Percentiles rank a stretch among this genome's conserved stretches.
phyloP scores from a whole-genome alignment of 2,888 invertebrate species.

The Diaprepes abbreviatus region DNA sequence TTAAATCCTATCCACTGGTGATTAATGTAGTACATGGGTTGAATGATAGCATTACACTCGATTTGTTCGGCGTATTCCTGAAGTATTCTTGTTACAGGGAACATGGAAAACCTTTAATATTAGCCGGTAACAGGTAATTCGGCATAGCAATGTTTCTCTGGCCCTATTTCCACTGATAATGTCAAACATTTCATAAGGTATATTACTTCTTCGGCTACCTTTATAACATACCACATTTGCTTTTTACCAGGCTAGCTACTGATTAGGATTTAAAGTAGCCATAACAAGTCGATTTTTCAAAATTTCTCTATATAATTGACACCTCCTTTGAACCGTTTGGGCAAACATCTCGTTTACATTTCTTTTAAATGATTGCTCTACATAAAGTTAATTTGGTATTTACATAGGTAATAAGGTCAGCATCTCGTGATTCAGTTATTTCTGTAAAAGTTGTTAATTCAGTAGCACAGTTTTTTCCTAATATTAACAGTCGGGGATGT shows the following conservation, averaged over 20 bases:
- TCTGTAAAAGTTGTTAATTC: not conserved
- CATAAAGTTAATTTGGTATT: conserved; percentile 5
- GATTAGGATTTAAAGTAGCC: not conserved
- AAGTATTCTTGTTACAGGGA: too few species aligned
- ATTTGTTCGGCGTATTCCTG: too few species aligned
- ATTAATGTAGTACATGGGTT: too few species aligned
- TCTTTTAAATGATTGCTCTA: conserved; percentile 9
- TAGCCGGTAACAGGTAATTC: too few species aligned
- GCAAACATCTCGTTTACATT: not conserved
- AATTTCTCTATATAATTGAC: conserved; percentile 2
- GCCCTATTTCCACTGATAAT: conserved; percentile 9
- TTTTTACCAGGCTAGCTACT: not conserved
- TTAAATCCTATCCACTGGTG: too few species aligned
- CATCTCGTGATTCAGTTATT: not conserved
- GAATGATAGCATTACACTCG: too few species aligned
- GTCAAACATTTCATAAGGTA: conserved; percentile 13
- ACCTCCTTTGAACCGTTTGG: not conserved
- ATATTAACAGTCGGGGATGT: too few species aligned
- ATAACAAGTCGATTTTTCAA: not conserved
- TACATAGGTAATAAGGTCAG: not conserved
- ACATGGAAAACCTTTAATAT: too few species aligned
- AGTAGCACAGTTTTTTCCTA: not conserved
- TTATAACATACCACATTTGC: not conserved
- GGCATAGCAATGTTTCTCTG: too few species aligned
- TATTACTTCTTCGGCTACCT: conserved; percentile 11